These are phyloP conservation scores for Acleris cristana DNA, from an alignment of 2,888 invertebrate genomes.

Conservation along the genomic window DNA sequence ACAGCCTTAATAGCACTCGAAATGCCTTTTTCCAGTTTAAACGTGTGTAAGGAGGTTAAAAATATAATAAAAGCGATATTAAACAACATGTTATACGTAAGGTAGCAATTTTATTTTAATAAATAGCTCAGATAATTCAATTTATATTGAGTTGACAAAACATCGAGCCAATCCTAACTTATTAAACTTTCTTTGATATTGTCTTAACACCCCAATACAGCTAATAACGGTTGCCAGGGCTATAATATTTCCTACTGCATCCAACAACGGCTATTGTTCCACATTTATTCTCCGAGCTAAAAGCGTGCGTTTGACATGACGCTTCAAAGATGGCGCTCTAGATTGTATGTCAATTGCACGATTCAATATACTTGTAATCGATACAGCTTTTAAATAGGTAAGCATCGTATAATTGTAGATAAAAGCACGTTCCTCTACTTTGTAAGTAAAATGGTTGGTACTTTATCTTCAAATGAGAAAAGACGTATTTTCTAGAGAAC, in stretches of 20 bases:
- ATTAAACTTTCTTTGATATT: too few species aligned
- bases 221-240: background rate
- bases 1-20: background rate
- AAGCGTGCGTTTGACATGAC: conserved; percentile 21
- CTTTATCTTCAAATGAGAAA: too few species aligned
- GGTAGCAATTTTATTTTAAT: background rate
- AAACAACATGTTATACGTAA: background rate
- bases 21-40: background rate
- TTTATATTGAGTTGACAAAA: too few species aligned
- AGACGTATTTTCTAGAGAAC: too few species aligned
- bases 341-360: conserved; percentile 23
- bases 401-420: background rate
- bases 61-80: too few species aligned
- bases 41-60: background rate
- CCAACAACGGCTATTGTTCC: background rate
- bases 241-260: background rate
- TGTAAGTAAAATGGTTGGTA: too few species aligned
- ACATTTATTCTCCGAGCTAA: conserved; percentile 5
- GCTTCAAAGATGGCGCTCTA: conserved; percentile 15
- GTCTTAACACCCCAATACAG: too few species aligned
- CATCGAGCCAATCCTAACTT: too few species aligned
- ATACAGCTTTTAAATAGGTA: conserved; percentile 1
- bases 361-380: conserved; percentile 2
- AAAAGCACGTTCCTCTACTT: background rate
- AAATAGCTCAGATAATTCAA: too few species aligned